phyloP scores from a whole-genome alignment of 2,113 vertebrate genomes.

The Brachirus orientalis region DNA sequence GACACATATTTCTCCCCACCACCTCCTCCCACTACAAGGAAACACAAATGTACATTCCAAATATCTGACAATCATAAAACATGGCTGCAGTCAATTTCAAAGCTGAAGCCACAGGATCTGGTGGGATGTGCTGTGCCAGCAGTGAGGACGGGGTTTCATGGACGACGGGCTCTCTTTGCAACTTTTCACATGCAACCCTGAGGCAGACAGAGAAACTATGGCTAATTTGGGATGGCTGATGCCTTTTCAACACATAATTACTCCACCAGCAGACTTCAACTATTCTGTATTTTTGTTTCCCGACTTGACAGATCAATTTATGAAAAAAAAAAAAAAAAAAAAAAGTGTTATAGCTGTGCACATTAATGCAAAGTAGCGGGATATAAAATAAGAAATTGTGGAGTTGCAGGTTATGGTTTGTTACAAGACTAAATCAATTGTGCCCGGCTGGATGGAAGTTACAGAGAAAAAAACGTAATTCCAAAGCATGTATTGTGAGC shows the following conservation, averaged over 20 bases:
- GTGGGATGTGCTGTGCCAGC: conserved; percentile 21
- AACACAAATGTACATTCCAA: conserved; percentile 72
- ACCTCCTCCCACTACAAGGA: conserved; percentile 18
- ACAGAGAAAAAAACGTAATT: conserved; percentile 9
- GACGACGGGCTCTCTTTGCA: conserved; percentile 49
- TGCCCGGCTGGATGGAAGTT: conserved; percentile 25
- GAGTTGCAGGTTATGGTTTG: conserved; percentile 24
- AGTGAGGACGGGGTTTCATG: conserved; percentile 14
- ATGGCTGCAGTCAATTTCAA: conserved; percentile 51
- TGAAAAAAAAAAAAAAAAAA: conserved; percentile 2
- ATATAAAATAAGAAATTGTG: conserved; percentile 16
- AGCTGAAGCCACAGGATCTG: conserved; percentile 33
- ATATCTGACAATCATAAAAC: conserved; percentile 75
- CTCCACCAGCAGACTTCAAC: conserved; percentile 31
- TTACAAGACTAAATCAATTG: conserved; percentile 32
- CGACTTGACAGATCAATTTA: conserved; percentile 35
- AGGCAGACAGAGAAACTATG: conserved; percentile 76
- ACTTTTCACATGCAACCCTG: conserved; percentile 77
- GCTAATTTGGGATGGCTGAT: conserved; percentile 70
- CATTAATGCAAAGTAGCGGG: conserved; percentile 38
- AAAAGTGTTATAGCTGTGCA: background rate
- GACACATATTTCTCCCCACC: background rate
- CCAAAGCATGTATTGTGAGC: conserved; percentile 45
- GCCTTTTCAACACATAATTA: conserved; percentile 39
- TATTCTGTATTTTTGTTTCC: conserved; percentile 15